Base-by-base conservation (phyloP, 2,797 vertebrate genomes). In the Rhinichthys osculus region DNA sequence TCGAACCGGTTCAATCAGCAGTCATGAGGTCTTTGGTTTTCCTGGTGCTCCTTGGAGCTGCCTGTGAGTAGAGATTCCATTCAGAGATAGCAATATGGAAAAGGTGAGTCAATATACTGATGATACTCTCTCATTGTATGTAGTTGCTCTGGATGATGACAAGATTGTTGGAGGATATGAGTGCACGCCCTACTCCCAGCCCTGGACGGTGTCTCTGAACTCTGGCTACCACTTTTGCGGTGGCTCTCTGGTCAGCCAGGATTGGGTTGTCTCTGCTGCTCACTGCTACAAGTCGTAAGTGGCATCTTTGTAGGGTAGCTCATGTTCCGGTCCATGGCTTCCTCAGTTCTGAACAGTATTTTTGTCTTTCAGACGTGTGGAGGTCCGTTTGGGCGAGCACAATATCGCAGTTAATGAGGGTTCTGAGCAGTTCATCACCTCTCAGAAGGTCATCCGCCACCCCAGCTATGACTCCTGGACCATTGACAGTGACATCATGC, bases 401-500 rank as follows among this genome's bases (percentile, higher is more conserved):
- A 89, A 95, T 90, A 90, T 95, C 89, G 85, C 0, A 7, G 1
- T 86, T 30, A 86, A 3, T 0, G 96, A 97, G 57, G 87, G 92
- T 50, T 73, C 4, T 0, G 95, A 97, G 91, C 95, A 97, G 92
- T 88, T 85, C 4, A 95, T 97, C 72, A 66, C 0, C 2, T 92
- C 96, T 2, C 72, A 89, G 52, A 88, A 89, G 69, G 87, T 97
- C 85, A 93, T 97, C 89, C 91, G 83, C 19, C 92, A 97, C 88
- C 90, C 95, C 57, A 69, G 67, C 14, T 96, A 91, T 52, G 91
- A 40, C 50, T 0, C 92, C 40, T 74, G 7, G 2, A 89, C 47
- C 5, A 90, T 96, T 7, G 42, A 96, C 93, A 97, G 96, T 1
- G 97, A 97, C 92, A 91, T 97, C 90, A 97, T 97, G 96, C 94